Conservation (phyloP, 1,140 invertebrate genomes). For the Cotesia typhae region DNA sequence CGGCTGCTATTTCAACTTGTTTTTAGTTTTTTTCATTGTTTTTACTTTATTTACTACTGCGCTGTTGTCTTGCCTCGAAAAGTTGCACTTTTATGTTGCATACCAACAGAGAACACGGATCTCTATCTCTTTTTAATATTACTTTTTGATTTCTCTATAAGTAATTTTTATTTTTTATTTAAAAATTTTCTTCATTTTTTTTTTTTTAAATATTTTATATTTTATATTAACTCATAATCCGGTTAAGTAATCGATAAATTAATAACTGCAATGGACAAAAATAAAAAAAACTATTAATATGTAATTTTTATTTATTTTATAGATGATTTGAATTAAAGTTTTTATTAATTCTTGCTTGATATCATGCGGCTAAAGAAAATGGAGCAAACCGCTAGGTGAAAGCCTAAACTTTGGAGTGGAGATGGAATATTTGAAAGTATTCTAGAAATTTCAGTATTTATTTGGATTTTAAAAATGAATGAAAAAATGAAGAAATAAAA, state of each 20-base stretch:
- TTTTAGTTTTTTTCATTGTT: neutral
- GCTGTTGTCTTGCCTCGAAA: neutral
- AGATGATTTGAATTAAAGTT: slow-evolving; percentile 1
- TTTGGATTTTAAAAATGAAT: neutral
- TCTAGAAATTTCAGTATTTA: neutral
- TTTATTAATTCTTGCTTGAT: neutral
- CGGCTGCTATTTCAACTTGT: neutral
- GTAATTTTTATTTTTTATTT: too few species aligned
- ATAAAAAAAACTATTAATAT: too few species aligned
- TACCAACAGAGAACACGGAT: too few species aligned
- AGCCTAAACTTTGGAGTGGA: slow-evolving; percentile 45
- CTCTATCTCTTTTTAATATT: too few species aligned
- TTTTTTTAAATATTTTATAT: too few species aligned
- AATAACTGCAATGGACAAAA: neutral
- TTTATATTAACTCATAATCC: too few species aligned
- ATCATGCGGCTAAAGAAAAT: slow-evolving; percentile 10
- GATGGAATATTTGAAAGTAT: slow-evolving; percentile 20
- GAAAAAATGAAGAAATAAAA: too few species aligned
- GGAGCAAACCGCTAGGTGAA: slow-evolving; percentile 45
- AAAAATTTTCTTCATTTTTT: neutral
- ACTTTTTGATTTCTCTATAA: too few species aligned
- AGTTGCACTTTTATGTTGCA: slow-evolving; percentile 1
- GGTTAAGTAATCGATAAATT: too few species aligned
- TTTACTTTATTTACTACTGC: neutral
- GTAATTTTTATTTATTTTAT: neutral